phyloP scores from a whole-genome alignment of 2,797 vertebrate species.

The Morus bassanus region DNA sequence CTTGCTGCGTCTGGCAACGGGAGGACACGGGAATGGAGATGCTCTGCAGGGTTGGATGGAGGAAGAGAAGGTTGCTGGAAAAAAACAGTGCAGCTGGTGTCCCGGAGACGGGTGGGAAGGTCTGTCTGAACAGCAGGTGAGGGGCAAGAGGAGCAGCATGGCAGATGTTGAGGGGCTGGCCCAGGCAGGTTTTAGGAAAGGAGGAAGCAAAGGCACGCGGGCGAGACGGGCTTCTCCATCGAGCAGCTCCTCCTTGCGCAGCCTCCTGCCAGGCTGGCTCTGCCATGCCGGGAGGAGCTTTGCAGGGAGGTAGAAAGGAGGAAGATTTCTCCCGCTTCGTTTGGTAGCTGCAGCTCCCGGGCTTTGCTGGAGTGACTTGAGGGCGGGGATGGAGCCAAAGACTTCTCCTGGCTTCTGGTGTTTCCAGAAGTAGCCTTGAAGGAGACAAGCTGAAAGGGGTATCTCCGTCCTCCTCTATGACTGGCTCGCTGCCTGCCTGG shows the following conservation, averaged over 20 bases:
- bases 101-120: background rate
- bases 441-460: background rate
- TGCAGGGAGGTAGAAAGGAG: background rate
- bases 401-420: background rate
- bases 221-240: background rate
- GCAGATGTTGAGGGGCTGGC: slow-evolving; percentile 33
- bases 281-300: background rate
- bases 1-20: accelerated
- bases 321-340: background rate
- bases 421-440: background rate
- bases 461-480: background rate
- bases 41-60: background rate
- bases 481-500: background rate
- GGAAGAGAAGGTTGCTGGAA: background rate
- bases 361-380: background rate
- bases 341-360: background rate
- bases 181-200: background rate
- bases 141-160: background rate
- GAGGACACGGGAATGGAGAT: background rate
- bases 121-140: slow-evolving; percentile 33
- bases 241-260: background rate
- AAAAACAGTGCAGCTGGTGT: background rate
- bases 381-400: background rate
- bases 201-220: background rate
- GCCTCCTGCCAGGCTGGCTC: background rate